Conservation (phyloP, 2,113 vertebrate genomes). For the Gobius niger region DNA sequence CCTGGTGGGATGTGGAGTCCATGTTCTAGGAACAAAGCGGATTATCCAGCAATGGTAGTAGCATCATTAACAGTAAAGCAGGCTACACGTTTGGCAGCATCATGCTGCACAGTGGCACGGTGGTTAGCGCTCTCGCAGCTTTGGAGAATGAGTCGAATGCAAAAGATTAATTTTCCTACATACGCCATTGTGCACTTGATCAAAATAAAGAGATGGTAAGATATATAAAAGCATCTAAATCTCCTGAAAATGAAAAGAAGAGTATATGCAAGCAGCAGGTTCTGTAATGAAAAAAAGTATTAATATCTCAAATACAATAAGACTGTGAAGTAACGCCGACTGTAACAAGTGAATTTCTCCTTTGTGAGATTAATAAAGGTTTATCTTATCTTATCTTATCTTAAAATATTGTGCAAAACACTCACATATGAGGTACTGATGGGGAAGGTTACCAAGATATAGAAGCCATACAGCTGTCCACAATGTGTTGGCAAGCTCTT, state of each 20-base stretch:
- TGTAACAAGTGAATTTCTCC: no score
- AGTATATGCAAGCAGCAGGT: background rate
- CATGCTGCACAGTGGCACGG: background rate
- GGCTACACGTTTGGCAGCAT: slow-evolving; percentile 9
- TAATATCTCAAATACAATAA: no score
- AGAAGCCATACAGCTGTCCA: background rate
- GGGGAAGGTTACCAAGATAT: background rate
- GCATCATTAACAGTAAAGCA: slow-evolving; percentile 7
- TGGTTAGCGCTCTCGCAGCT: background rate
- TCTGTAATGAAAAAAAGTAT: background rate
- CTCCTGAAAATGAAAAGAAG: background rate
- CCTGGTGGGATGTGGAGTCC: slow-evolving; percentile 1
- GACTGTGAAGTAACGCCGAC: no score
- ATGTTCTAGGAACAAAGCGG: slow-evolving; percentile 20
- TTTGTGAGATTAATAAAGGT: no score
- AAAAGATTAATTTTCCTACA: no score
- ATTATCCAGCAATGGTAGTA: background rate
- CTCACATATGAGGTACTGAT: slow-evolving; percentile 8
- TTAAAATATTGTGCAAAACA: background rate
- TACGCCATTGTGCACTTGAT: background rate
- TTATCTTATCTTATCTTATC: no score
- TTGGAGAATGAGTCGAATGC: no score
- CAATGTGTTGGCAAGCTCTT: no score
- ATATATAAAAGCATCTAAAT: background rate
- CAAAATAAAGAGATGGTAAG: background rate